Conservation (phyloP, 35 echinoderm and acorn worm species). For the Eucidaris tribuloides region DNA sequence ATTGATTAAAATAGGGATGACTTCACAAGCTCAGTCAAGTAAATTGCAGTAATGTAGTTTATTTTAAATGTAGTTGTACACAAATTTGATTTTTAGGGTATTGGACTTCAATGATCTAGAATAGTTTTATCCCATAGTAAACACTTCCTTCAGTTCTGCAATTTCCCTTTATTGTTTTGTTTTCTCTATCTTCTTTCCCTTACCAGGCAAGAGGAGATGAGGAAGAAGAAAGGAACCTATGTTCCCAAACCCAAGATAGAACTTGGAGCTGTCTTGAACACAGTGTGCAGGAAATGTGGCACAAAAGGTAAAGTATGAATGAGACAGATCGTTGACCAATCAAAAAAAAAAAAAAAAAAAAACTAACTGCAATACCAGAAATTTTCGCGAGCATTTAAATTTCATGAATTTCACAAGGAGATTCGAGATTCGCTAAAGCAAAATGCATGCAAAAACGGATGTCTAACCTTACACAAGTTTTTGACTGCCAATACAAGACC, state of each 20-base stretch:
- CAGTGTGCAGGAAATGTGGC: constrained; percentile 77
- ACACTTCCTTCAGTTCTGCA: background rate
- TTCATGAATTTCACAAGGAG: background rate
- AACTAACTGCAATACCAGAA: background rate
- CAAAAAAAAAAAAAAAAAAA: background rate
- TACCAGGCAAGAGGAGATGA: constrained; percentile 75
- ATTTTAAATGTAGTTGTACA: background rate
- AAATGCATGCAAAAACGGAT: background rate
- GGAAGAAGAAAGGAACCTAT: constrained; percentile 73
- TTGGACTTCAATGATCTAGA: background rate
- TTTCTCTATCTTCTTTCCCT: background rate
- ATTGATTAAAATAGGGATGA: no score
- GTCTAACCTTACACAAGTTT: background rate
- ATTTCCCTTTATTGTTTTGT: background rate
- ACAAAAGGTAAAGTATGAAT: constrained; percentile 44
- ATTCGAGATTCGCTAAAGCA: background rate
- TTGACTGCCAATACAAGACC: background rate
- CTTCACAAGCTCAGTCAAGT: background rate
- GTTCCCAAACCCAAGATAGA: constrained; percentile 66
- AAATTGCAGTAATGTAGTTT: background rate
- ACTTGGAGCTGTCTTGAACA: constrained; percentile 85
- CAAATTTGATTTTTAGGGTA: no score
- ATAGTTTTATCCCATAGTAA: background rate
- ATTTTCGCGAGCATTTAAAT: background rate
- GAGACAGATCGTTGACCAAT: background rate